Conservation (phyloP, 2,113 vertebrate species). For the Corvus moneduloides region DNA sequence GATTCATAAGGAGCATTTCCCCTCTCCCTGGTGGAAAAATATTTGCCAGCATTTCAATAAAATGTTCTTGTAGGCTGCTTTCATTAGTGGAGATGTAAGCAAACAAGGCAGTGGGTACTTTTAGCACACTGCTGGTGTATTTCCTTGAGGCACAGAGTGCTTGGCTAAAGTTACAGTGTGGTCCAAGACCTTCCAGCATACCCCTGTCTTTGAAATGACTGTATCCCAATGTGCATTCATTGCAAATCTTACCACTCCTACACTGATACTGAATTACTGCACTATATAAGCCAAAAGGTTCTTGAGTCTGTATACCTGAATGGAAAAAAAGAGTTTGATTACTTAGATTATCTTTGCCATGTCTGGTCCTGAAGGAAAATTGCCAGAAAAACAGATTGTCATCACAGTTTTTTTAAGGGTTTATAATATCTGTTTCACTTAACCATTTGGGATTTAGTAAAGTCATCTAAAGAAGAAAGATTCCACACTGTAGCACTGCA, state of each 20-base stretch:
- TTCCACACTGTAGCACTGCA: background rate
- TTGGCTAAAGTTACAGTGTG: background rate
- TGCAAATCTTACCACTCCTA: background rate
- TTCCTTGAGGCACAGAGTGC: background rate
- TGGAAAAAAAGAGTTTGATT: background rate
- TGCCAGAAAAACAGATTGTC: background rate
- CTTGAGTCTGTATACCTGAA: background rate
- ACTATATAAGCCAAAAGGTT: background rate
- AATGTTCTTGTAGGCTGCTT: background rate
- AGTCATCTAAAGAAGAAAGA: background rate
- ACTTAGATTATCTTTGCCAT: background rate
- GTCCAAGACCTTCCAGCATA: background rate
- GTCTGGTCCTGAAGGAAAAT: background rate
- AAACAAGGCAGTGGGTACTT: background rate
- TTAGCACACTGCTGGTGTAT: background rate
- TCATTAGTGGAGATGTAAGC: background rate
- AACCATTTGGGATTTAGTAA: background rate
- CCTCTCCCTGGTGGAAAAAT: background rate
- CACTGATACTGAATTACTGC: background rate
- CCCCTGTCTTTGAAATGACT: background rate
- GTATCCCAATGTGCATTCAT: background rate
- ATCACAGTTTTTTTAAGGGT: background rate
- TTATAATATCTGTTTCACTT: background rate
- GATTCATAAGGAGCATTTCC: background rate
- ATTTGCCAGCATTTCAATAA: background rate